Evolutionary conservation across 2,888 invertebrate species (phyloP), one percentile per base, ranked within the genome.

Genomic region (Eupithecia inturbata): DNA sequence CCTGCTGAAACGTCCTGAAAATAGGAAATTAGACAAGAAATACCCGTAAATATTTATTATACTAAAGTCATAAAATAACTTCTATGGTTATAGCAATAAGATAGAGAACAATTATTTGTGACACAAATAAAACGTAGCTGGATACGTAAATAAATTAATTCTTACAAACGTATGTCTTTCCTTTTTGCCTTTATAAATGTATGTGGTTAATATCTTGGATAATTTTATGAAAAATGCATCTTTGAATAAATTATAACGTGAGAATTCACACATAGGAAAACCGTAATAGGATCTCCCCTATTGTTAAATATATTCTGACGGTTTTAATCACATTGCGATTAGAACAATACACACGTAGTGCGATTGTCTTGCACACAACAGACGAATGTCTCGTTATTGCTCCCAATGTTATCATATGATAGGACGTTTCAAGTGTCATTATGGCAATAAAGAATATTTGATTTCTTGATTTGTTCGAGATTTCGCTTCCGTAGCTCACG

Each of bases 281-380:
- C 71, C 31, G 28, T 67, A 60, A 67, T n/a, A 64, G 41, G 67
- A 67, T 67, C 49, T 53, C 57, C 26, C 63, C 67, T 74, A 74
- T 78, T 78, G 77, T 73, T 62, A 33, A 66, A 41, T 31, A 73
- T 74, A 71, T 70, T 41, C 69, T 72, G 71, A 78, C 45, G 72
- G 66, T 36, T 76, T 68, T 84, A 83, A 85, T 85, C 84, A 84
- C 82, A 84, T 77, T 80, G 75, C 82, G 85, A 88, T 88, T 86
- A 88, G 85, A 88, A 84, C 81, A 76, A 84, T 82, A 77, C 67
- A 77, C 74, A 77, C 71, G 71, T 72, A 53, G 77, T 66, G 63
- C 64, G 71, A 57, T 75, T 80, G 72, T 73, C 57, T 71, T 71
- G 73, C 78, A 80, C 78, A 78, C 67, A 72, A 73, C 73, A 74